Conservation (phyloP, 2,113 vertebrate species). For the Myrmecophaga tridactyla region DNA sequence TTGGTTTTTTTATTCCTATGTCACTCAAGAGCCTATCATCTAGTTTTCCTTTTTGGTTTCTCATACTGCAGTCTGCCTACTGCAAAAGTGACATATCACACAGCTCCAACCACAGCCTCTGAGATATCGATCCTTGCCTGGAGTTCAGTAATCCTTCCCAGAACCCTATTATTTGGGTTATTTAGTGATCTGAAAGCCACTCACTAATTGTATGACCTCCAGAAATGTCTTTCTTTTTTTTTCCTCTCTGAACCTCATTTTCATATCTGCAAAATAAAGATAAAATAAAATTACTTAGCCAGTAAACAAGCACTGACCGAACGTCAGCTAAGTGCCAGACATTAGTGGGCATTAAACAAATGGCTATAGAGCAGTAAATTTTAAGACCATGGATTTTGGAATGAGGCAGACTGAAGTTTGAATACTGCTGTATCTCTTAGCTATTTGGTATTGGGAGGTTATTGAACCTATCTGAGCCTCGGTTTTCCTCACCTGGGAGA, state of each 20-base stretch:
- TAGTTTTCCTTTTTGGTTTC: not conserved
- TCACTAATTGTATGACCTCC: not conserved
- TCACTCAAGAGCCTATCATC: not conserved
- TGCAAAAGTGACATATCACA: not conserved
- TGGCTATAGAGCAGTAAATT: not conserved
- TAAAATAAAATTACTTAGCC: constrained; percentile 27
- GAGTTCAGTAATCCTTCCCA: not conserved
- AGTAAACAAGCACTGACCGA: not conserved
- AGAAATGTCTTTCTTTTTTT: not conserved
- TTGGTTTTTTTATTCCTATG: not conserved
- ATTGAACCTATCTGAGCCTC: constrained; percentile 3
- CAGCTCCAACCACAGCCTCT: not conserved
- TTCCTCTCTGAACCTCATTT: not conserved
- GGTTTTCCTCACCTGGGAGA: not conserved
- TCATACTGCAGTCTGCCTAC: not conserved
- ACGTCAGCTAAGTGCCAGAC: not conserved
- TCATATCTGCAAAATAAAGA: constrained; percentile 18
- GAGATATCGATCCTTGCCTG: not conserved
- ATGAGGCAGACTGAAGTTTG: not conserved
- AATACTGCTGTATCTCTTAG: not conserved
- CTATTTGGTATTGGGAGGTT: not conserved
- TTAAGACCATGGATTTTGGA: not conserved
- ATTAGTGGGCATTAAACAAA: not conserved
- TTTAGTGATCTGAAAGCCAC: not conserved
- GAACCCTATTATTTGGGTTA: not conserved